Percentiles rank a stretch among this genome's conserved stretches.
Evolutionary conservation across 1,140 invertebrate genomes (phyloP).

Genomic region (Lepidostoma basale): DNA sequence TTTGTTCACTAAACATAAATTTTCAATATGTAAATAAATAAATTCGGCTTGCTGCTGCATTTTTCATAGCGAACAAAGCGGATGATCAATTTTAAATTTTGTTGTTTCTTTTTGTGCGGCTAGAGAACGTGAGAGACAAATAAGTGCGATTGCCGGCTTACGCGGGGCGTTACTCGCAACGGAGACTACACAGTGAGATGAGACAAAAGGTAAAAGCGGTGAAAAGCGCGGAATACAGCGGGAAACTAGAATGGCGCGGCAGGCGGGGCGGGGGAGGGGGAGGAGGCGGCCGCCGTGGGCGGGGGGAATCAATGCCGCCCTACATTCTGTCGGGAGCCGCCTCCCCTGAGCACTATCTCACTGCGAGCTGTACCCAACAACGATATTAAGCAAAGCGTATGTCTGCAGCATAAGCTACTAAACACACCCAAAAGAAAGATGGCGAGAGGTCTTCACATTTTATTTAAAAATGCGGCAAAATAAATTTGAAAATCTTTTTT

Average conservation of each 20-base stretch:
- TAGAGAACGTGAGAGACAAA: no score
- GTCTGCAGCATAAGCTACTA: slow-evolving; percentile 7
- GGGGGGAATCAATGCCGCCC: slow-evolving; percentile 33
- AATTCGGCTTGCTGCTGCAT: no score
- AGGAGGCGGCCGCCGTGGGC: not conserved
- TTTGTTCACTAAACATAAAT: no score
- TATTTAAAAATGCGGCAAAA: no score
- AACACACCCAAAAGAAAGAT: slow-evolving; percentile 27
- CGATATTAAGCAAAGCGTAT: slow-evolving; percentile 23
- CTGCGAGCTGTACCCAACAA: slow-evolving; percentile 6
- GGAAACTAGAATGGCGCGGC: slow-evolving; percentile 11
- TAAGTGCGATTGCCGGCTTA: no score
- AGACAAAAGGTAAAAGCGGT: slow-evolving; percentile 30
- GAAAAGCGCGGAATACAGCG: slow-evolving; percentile 14
- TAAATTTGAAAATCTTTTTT: no score
- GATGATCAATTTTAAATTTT: no score
- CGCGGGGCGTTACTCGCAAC: no score
- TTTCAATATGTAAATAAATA: no score
- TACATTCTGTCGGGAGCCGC: slow-evolving; percentile 12
- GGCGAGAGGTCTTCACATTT: slow-evolving; percentile 1
- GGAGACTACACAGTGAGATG: no score
- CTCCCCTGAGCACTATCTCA: slow-evolving; percentile 22
- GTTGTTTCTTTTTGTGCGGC: no score
- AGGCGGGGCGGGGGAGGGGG: slow-evolving; percentile 2
- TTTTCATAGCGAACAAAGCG: no score